These are phyloP conservation scores for Phrynosoma platyrhinos DNA, from an alignment of 2,113 vertebrate species.

Conservation along the genomic window DNA sequence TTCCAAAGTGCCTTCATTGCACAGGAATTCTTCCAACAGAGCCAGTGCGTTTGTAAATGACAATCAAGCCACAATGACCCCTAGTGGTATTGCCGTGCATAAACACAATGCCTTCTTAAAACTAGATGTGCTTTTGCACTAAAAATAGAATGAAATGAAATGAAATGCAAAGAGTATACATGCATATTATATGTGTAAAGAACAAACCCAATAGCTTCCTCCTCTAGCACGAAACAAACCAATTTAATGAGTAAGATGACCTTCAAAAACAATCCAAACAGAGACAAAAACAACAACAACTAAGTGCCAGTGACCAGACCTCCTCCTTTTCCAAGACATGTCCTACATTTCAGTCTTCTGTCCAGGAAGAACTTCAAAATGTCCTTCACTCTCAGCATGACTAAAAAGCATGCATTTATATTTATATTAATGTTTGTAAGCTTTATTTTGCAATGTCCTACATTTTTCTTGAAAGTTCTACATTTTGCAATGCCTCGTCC, in stretches of 20 bases:
- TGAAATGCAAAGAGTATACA: background rate
- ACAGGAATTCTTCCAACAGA: conserved; percentile 51
- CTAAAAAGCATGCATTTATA: too few species aligned
- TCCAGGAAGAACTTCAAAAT: too few species aligned
- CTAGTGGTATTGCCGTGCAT: conserved; percentile 76
- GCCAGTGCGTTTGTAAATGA: conserved; percentile 58
- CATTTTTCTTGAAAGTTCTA: too few species aligned
- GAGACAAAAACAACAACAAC: too few species aligned
- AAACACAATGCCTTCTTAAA: background rate
- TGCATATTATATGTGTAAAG: background rate
- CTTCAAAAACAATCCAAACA: background rate
- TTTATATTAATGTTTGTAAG: too few species aligned
- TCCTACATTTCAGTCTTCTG: too few species aligned
- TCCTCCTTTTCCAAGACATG: too few species aligned
- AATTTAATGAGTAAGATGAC: background rate
- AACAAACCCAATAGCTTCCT: background rate
- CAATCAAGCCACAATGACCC: conserved; percentile 87
- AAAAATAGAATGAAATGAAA: too few species aligned
- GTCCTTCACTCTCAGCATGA: too few species aligned
- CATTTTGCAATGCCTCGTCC: too few species aligned
- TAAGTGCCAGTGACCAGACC: too few species aligned
- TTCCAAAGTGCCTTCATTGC: conserved; percentile 33
- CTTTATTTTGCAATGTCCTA: too few species aligned
- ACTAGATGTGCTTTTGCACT: fast-evolving
- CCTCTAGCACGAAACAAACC: background rate